Base-by-base conservation (phyloP, 2,888 invertebrate species). In the Tortrix viridana region DNA sequence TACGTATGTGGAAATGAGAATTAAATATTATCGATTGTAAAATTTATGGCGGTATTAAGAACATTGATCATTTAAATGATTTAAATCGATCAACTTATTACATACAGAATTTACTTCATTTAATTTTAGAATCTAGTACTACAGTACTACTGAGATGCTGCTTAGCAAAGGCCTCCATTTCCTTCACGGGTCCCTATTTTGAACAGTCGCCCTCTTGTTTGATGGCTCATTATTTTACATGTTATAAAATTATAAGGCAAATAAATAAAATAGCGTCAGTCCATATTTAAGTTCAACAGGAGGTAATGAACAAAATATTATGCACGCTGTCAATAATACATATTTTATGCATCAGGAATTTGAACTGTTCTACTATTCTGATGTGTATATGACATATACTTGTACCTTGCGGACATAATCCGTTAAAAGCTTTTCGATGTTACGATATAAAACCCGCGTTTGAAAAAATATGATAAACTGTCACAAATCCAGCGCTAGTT, bases 361-460 rank as follows among this genome's bases (percentile, higher is more conserved):
- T 23, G 23, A 43, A 9, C 12, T 32, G 2, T 32, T 22, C 46
- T 38, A 48, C 22, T 23, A 38, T 48, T 57, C 37, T 37, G 12
- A 47, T 38, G 41, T 20, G 14, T 32, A 44, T 47, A 20, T 26
- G 47, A 14, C 18, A 41, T 32, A 32, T 7, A 37, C 18, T 26
- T 32, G 22, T 7, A 37, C 43, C 20, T 19, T 46, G 37, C 54
- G 26, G 23, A 37, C 43, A 16, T 41, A 72, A 76, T 74, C 74
- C 75, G 70, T 70, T 85, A 77, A 85, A 83, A 85, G 86, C 84
- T 74, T 85, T 85, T 74, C 81, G 76, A 72, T 86, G 85, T 86
- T 79, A 77, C 74, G 77, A 72, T 70, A 77, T 75, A 74, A 73
- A 71, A 65, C 67, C 63, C 23, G 43, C 23, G 20, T 43, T 50